A percentile compares a stretch with the other conserved stretches of the same genome.
Evolutionary conservation across 2,113 vertebrate genomes (phyloP).

Genomic region (Odontophorus gujanensis): DNA sequence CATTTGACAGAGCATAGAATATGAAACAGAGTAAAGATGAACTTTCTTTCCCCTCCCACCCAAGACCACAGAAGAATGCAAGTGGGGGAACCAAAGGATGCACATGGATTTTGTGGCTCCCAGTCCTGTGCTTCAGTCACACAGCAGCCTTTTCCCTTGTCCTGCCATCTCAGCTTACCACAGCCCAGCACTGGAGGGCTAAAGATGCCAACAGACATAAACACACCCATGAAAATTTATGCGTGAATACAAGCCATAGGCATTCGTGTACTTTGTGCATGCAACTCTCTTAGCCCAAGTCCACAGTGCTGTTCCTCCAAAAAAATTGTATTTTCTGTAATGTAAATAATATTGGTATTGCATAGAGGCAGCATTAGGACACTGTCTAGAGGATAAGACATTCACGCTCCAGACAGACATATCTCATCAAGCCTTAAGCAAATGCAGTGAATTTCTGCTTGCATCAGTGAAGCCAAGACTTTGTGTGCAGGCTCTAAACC

Average conservation of each 20-base stretch:
- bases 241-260: neutral
- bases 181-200: neutral
- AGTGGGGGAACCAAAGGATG: neutral
- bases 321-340: neutral
- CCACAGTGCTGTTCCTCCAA: conserved; percentile 4
- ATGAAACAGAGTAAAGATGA: neutral
- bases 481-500: neutral
- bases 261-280: neutral
- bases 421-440: neutral
- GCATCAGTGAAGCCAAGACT: neutral
- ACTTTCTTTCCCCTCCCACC: neutral
- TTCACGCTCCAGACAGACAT: neutral
- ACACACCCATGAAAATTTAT: neutral
- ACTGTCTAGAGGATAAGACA: neutral
- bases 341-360: neutral
- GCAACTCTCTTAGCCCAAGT: neutral
- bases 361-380: neutral
- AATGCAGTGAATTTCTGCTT: neutral
- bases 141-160: neutral
- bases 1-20: neutral
- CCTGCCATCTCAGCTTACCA: neutral
- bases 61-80: neutral
- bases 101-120: neutral
- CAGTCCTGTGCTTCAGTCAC: neutral
- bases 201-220: neutral